phyloP scores from a whole-genome alignment of 2,888 invertebrate species.

The Candidula unifasciata region DNA sequence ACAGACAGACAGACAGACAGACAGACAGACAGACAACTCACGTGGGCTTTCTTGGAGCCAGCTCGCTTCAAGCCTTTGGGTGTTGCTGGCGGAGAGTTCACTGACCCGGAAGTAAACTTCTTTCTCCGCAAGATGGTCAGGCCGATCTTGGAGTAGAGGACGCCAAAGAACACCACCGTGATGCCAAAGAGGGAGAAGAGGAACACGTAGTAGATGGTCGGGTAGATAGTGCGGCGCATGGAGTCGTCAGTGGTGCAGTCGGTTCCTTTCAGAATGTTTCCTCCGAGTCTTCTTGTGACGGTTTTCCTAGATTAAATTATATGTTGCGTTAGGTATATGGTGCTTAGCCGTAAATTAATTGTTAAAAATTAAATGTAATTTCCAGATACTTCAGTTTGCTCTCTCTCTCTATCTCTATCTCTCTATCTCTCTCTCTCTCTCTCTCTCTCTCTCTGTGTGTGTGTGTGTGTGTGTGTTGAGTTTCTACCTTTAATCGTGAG shows the following conservation, averaged over 20 bases:
- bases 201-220: constrained; percentile 70
- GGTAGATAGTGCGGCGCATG: constrained; percentile 65
- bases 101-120: constrained; percentile 62
- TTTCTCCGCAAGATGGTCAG: constrained; percentile 69
- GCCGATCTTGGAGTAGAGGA: constrained; percentile 69
- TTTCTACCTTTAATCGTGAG: too few relatives aligned
- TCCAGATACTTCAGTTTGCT: too few relatives aligned
- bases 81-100: constrained; percentile 45
- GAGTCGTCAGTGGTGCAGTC: constrained; percentile 74
- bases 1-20: not conserved
- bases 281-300: constrained; percentile 46
- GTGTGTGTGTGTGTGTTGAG: too few relatives aligned
- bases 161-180: constrained; percentile 66
- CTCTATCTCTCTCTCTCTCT: too few relatives aligned
- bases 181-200: constrained; percentile 68
- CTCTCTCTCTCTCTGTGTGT: not conserved
- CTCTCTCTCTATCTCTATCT: too few relatives aligned
- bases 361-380: too few relatives aligned
- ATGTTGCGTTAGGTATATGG: too few relatives aligned
- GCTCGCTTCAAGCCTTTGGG: constrained; percentile 9
- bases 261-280: constrained; percentile 39
- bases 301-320: too few relatives aligned
- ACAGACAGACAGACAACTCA: not conserved
- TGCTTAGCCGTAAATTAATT: too few relatives aligned
- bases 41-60: not conserved